Conservation (phyloP, 2,797 vertebrate genomes). For the Chaenodraco wilsoni region DNA sequence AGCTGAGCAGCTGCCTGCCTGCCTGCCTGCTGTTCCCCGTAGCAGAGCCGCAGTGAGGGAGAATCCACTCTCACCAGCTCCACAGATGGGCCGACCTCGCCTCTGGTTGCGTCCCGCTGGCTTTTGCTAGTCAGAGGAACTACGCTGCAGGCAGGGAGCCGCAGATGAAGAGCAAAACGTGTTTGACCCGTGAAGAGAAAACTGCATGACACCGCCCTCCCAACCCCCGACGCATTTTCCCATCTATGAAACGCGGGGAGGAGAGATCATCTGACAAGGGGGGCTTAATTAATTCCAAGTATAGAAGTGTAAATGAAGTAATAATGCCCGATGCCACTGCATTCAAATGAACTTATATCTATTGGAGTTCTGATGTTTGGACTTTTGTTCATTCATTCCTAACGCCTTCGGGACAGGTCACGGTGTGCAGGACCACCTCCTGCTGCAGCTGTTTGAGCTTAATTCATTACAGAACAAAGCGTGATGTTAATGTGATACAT, state of each 20-base stretch:
- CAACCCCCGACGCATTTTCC: not conserved
- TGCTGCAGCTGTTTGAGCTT: not conserved
- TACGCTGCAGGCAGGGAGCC: conserved; percentile 18
- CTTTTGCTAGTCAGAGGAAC: conserved; percentile 37
- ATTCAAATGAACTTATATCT: conserved; percentile 1
- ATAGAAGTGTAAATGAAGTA: not conserved
- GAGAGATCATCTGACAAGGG: not conserved
- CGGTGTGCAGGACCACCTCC: not conserved
- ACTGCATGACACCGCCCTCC: conserved; percentile 12
- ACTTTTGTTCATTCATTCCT: not conserved
- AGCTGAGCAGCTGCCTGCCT: conserved; percentile 17
- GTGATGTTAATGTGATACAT: not conserved
- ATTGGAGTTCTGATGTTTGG: not conserved
- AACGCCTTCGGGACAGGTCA: not conserved
- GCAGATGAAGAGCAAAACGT: conserved; percentile 28
- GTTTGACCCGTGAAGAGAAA: conserved; percentile 44
- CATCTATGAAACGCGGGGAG: not conserved
- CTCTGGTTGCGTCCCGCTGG: conserved; percentile 43
- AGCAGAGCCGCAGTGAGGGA: conserved; percentile 31
- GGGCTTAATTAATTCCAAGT: not conserved
- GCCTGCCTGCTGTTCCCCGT: conserved; percentile 19
- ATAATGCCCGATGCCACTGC: not conserved
- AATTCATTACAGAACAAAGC: not conserved
- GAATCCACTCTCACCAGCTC: conserved; percentile 39
- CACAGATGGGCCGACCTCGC: conserved; percentile 49